A percentile compares a stretch with the other conserved stretches of the same genome.
These are phyloP conservation scores for Lycopodina hypogea DNA, from an alignment of 37 sponge, comb jelly and placozoan genomes.

Conservation along the genomic window DNA sequence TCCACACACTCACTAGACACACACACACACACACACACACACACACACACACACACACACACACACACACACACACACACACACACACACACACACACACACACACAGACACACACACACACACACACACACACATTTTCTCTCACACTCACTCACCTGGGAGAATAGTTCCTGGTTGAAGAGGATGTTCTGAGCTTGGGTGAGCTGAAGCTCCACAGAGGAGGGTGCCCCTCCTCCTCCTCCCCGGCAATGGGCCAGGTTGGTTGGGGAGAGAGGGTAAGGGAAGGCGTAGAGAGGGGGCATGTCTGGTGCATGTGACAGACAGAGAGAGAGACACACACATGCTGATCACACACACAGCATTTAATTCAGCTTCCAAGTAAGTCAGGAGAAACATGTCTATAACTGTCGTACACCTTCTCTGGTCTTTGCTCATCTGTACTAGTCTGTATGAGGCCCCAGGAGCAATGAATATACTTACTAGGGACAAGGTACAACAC, in stretches of 20 bases:
- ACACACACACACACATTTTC: background rate
- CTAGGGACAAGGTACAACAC: too few species aligned
- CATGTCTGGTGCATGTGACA: background rate
- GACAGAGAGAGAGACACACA: too few species aligned
- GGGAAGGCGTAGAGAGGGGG: background rate
- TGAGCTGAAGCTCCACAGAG: constrained; percentile 45
- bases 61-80: too few species aligned
- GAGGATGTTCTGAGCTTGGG: constrained; percentile 62
- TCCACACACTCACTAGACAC: background rate
- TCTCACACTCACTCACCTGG: constrained; percentile 7
- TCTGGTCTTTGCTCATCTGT: too few species aligned
- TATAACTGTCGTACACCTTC: too few species aligned
- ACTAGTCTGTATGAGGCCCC: too few species aligned
- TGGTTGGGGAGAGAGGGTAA: background rate
- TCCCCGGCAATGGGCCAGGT: background rate
- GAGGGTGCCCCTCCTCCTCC: background rate
- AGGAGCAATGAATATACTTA: too few species aligned
- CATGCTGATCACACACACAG: too few species aligned
- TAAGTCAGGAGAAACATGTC: too few species aligned
- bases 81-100: too few species aligned
- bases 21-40: background rate
- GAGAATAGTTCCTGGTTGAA: constrained; percentile 79
- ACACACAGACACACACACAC: background rate
- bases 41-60: too few species aligned
- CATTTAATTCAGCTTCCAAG: too few species aligned